Base-by-base conservation (phyloP, 2,888 invertebrate genomes). In the Xestia rhomboidea region DNA sequence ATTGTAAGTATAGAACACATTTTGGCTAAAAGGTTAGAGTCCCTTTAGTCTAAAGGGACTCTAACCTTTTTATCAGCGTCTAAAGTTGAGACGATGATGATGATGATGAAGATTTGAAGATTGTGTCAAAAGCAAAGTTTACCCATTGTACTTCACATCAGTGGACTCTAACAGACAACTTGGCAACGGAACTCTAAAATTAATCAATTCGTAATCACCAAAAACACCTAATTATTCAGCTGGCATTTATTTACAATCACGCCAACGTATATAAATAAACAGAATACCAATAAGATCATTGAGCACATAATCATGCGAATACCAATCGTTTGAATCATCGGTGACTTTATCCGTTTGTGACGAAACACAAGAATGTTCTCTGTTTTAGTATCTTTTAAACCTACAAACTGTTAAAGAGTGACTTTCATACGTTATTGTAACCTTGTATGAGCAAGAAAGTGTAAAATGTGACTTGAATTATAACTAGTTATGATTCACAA, bases 261-360 rank as follows among this genome's bases (percentile, higher is more conserved):
- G 30, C 18, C 15, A 71, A 34, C 3, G 24, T 57, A 66, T 73
- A 68, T 63, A 62, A 63, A 72, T 87, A 84, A 70, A 71, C 73
- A 73, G 68, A 75, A 84, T 76, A 62, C 66, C 74, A 81, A 76
- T 71, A 87, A 57, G 73, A 85, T 77, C 49, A 67, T 60, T n/a
- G 46, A 78, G 54, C 38, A 74, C 54, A 71, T 68, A 74, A 78
- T 78, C 76, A 86, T 63, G 30, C 71, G 73, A 88, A 89, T 89
- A n/a, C 78, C 87, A 57, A 77, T 68, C 34, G 38, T 44, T 83
- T 89, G 86, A 87, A 64, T 89, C 89, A 87, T 57, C 68, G 71
- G 44, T 30, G 66, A 77, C 38, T 73, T 76, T 67, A 77, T 68
- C 72, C 76, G 67, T 60, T 54, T 60, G 63, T 85, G 76, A 74